Conservation (phyloP, 2,888 invertebrate genomes). For the Lithophane socia region DNA sequence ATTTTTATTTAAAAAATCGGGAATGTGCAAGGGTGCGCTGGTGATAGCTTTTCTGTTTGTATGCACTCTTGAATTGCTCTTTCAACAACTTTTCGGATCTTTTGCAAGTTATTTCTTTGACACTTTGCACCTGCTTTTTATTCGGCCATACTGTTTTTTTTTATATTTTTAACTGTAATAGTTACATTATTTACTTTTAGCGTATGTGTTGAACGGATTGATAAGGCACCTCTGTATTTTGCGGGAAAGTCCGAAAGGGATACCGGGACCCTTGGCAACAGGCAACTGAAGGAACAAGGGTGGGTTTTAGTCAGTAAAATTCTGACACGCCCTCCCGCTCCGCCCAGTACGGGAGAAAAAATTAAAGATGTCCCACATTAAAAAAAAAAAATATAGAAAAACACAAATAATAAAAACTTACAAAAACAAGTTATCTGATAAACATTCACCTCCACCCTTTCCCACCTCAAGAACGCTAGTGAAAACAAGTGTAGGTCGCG, state of each 20-base stretch:
- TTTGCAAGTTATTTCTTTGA: background rate
- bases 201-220: too few species aligned
- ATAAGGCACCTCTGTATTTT: too few species aligned
- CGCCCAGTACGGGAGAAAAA: too few species aligned
- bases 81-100: background rate
- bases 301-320: too few species aligned
- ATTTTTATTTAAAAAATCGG: background rate
- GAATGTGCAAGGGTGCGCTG: background rate
- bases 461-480: slow-evolving; percentile 45
- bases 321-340: too few species aligned
- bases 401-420: background rate
- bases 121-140: background rate
- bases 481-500: slow-evolving; percentile 62
- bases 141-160: background rate
- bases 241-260: too few species aligned
- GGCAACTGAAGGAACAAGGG: too few species aligned
- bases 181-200: background rate
- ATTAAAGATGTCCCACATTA: too few species aligned
- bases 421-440: background rate
- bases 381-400: background rate
- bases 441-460: slow-evolving; percentile 24
- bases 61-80: background rate
- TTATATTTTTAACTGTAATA: background rate
- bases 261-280: too few species aligned
- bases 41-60: background rate